These are phyloP conservation scores for Todus mexicanus DNA, from an alignment of 2,797 vertebrate species.

Conservation along the genomic window DNA sequence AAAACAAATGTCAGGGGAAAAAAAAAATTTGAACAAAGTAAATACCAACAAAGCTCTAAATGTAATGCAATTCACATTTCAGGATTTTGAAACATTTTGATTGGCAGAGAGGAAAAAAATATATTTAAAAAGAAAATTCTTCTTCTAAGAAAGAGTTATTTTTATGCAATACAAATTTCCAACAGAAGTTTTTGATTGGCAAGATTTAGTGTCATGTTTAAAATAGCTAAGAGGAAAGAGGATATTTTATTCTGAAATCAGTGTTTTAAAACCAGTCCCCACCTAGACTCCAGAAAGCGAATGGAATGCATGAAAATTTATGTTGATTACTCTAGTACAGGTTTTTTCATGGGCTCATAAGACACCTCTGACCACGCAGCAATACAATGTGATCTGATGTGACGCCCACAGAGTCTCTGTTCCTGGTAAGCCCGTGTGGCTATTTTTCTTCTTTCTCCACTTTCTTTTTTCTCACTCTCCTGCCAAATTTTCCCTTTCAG, in stretches of 20 bases:
- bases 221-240: not conserved
- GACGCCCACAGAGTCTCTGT: fast-evolving
- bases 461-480: constrained; percentile 6
- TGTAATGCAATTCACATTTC: not conserved
- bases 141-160: not conserved
- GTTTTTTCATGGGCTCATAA: not conserved
- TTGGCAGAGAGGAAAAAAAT: not conserved
- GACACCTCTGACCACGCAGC: fast-evolving
- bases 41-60: not conserved
- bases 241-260: not conserved
- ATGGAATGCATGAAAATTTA: not conserved
- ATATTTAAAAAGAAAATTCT: not conserved
- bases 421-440: not conserved
- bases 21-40: not conserved
- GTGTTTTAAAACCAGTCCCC: not conserved
- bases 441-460: constrained; percentile 14
- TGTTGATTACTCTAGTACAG: not conserved
- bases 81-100: not conserved
- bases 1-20: not conserved
- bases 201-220: not conserved
- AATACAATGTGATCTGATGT: fast-evolving
- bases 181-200: not conserved
- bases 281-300: not conserved
- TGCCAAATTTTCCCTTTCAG: not conserved
- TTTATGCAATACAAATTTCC: not conserved